Percentiles rank a stretch among this genome's conserved stretches.
Evolutionary conservation across 2,888 invertebrate species (phyloP).

Genomic region (Serripes groenlandicus): DNA sequence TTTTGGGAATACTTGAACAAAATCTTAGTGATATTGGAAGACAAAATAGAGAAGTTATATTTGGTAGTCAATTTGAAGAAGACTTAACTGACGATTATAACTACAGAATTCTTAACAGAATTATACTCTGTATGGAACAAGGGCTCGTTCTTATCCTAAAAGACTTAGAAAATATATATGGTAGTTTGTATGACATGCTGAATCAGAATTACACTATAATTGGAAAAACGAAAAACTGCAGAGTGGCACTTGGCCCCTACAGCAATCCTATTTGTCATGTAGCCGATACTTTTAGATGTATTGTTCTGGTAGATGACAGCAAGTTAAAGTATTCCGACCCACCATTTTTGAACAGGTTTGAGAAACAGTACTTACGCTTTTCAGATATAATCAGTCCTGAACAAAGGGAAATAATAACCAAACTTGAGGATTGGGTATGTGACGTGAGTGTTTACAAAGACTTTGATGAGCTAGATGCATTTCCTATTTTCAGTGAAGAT

Average conservation of each 20-base stretch:
- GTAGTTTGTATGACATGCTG: slow-evolving; percentile 77
- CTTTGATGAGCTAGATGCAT: slow-evolving; percentile 48
- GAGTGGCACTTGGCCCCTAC: slow-evolving; percentile 74
- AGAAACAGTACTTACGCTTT: slow-evolving; percentile 78
- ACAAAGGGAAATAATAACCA: slow-evolving; percentile 25
- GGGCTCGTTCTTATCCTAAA: slow-evolving; percentile 72
- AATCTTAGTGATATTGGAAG: slow-evolving; percentile 53
- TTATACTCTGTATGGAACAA: slow-evolving; percentile 78
- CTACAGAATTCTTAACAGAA: slow-evolving; percentile 73
- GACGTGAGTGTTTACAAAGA: slow-evolving; percentile 24
- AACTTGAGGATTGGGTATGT: slow-evolving; percentile 45
- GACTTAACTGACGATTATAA: slow-evolving; percentile 76
- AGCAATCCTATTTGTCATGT: slow-evolving; percentile 77
- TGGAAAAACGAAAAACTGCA: slow-evolving; percentile 71
- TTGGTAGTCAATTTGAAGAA: slow-evolving; percentile 77
- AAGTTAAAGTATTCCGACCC: slow-evolving; percentile 71
- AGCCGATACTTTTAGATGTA: slow-evolving; percentile 73
- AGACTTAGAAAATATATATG: slow-evolving; percentile 75
- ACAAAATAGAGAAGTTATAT: slow-evolving; percentile 65
- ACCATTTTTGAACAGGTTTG: slow-evolving; percentile 80
- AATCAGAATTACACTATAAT: slow-evolving; percentile 77
- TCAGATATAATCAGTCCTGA: slow-evolving; percentile 58
- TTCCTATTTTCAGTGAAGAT: slow-evolving; percentile 68
- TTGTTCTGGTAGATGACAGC: slow-evolving; percentile 73
- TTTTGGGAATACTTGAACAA: slow-evolving; percentile 66